Evolutionary conservation across 2,113 vertebrate species (phyloP), one percentile per base, ranked within the genome.

Genomic region (Gambusia affinis): DNA sequence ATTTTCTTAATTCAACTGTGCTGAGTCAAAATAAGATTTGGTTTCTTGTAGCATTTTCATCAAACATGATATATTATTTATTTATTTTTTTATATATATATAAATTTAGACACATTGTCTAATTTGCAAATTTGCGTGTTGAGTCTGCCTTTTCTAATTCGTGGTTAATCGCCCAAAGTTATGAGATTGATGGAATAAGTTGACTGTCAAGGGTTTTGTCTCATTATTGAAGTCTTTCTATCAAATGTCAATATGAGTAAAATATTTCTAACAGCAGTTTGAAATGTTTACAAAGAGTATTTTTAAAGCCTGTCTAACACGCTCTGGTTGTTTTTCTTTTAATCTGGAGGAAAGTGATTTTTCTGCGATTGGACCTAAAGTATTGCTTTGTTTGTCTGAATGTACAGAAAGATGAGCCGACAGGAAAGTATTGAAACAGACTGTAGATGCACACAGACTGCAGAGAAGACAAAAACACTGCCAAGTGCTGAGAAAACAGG

Each of bases 401-500:
- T 71, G 66, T 75, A 64, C 72, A 67, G 30, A 72, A 39, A 74
- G 42, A 69, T 39, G 75, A 84, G 70, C 67, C 42, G 67, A 70
- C 22, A 69, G 74, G 70, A n/a, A 35, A 76, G 47, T 70, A 64
- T 70, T 63, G 60, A 70, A 54, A 69, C 28, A 80, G 33, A 62
- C 39, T 65, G 65, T 70, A 60, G 63, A 70, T 54, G 39, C 69
- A 72, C 74, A 70, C 51, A 81, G 57, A 57, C 72, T 70, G 80
- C 76, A 85, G 78, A 79, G 67, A 62, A 73, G 60, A 77, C 33
- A 51, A 67, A 80, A 73, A 64, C 61, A 57, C 74, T 83, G 83
- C 80, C 86, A 80, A 79, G 76, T 2, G 0, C 65, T 80, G 75
- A 75, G 77, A 79, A 78, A 82, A 65, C 74, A 83, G 31, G 24